phyloP scores from a whole-genome alignment of 2,113 vertebrate species.

The Charadrius vociferus region DNA sequence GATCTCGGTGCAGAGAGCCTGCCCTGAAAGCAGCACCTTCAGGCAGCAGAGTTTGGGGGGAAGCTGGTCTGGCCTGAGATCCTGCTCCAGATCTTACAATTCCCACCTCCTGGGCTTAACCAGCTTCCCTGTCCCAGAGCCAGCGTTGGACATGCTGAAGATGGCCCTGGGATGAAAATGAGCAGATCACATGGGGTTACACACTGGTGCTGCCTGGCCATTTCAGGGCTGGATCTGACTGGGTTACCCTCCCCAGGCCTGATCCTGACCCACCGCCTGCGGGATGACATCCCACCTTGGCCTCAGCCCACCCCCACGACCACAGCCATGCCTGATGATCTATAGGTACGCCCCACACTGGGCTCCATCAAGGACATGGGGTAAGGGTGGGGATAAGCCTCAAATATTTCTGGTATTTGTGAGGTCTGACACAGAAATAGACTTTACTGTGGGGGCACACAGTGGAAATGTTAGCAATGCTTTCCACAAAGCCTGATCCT shows the following conservation, averaged over 20 bases:
- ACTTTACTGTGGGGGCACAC: neutral
- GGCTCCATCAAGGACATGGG: neutral
- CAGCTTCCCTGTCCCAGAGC: neutral
- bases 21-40: neutral
- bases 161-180: neutral
- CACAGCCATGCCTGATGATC: neutral
- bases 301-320: neutral
- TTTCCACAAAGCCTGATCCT: neutral
- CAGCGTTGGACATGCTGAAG: neutral
- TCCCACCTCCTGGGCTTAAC: neutral
- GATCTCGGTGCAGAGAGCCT: neutral
- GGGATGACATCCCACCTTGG: neutral
- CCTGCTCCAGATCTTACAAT: neutral
- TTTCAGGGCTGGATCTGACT: neutral
- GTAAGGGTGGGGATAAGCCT: neutral
- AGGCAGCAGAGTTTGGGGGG: too few species aligned
- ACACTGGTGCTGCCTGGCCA: neutral
- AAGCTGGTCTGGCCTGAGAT: neutral
- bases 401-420: neutral
- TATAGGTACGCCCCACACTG: rapidly evolving
- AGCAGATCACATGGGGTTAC: neutral
- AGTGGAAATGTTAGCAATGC: neutral
- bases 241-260: neutral
- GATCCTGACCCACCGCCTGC: neutral
- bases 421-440: neutral